phyloP scores from a whole-genome alignment of 2,797 vertebrate genomes.

The Simalia tracyae region DNA sequence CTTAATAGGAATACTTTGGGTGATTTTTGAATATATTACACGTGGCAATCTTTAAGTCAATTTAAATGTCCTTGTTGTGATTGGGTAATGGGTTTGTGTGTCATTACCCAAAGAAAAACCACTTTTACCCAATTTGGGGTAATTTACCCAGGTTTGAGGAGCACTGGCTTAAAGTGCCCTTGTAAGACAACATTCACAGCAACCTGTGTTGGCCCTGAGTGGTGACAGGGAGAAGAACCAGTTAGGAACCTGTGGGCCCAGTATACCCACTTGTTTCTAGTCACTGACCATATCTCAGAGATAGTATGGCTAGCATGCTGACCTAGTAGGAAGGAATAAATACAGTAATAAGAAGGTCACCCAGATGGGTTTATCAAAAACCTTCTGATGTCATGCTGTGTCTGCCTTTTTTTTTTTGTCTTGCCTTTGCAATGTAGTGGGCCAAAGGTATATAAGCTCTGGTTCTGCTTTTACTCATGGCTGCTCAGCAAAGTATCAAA shows the following conservation, averaged over 20 bases:
- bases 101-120: too few species aligned
- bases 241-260: background rate
- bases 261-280: background rate
- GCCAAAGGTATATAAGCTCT: background rate
- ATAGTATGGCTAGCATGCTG: background rate
- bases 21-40: too few species aligned
- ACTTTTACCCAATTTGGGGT: too few species aligned
- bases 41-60: too few species aligned
- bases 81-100: too few species aligned
- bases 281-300: background rate
- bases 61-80: too few species aligned
- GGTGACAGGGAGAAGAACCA: background rate
- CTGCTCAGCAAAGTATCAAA: background rate
- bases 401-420: background rate
- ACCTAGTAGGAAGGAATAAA: background rate
- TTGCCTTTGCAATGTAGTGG: background rate
- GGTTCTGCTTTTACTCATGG: background rate
- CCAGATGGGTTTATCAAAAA: background rate
- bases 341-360: background rate
- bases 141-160: too few species aligned
- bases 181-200: background rate
- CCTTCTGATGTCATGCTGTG: background rate
- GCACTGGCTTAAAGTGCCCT: background rate
- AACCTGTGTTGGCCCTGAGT: background rate
- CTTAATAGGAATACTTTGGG: too few species aligned